phyloP scores from a whole-genome alignment of 2,888 invertebrate species.

The Drosophila stalkeri region DNA sequence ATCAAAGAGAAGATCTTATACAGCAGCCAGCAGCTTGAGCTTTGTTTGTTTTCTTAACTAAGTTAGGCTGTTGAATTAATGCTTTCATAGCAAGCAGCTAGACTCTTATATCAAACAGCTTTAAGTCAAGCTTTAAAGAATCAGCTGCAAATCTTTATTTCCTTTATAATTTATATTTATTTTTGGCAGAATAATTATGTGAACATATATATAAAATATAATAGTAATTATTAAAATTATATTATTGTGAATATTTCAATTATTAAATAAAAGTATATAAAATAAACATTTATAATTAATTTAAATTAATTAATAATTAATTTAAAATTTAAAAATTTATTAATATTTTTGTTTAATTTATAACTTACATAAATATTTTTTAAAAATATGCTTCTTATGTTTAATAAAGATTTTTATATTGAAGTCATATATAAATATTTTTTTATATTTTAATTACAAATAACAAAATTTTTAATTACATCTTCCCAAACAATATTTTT shows the following conservation, averaged over 20 bases:
- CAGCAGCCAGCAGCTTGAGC: conserved; percentile 17
- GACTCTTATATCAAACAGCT: neutral
- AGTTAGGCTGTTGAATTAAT: neutral
- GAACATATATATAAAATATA: too few relatives aligned
- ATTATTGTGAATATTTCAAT: neutral
- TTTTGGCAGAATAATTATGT: too few relatives aligned
- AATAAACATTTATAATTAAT: neutral
- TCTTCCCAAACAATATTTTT: neutral
- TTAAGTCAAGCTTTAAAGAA: neutral
- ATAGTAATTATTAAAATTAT: neutral
- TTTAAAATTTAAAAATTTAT: neutral
- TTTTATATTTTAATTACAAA: neutral
- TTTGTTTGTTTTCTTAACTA: neutral
- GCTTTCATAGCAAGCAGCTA: neutral
- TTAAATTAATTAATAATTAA: too few relatives aligned
- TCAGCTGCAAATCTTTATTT: too few relatives aligned
- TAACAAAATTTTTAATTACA: neutral
- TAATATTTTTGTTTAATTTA: too few relatives aligned
- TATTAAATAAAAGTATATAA: neutral
- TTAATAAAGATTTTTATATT: neutral
- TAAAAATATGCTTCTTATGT: too few relatives aligned
- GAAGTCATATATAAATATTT: neutral
- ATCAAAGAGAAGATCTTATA: neutral
- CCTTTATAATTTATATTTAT: too few relatives aligned
- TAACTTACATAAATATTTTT: too few relatives aligned